Conservation (phyloP, 1,140 invertebrate genomes). For the Marisa cornuarietis region DNA sequence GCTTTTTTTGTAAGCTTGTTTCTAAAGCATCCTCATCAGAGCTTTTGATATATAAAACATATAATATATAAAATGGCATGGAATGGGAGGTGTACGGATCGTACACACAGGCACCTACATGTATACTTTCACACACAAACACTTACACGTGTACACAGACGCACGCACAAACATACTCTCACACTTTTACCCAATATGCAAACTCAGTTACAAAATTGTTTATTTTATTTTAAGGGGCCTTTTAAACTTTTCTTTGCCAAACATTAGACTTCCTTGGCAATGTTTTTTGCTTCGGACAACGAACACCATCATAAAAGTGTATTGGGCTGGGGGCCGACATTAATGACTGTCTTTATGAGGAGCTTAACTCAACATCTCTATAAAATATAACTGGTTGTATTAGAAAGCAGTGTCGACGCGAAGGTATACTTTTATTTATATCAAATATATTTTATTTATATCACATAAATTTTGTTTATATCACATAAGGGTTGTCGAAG, state of each 20-base stretch:
- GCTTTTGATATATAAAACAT: too few species aligned
- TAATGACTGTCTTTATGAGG: not conserved
- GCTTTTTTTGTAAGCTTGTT: not conserved
- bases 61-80: not conserved
- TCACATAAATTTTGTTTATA: too few species aligned
- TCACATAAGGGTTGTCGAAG: too few species aligned
- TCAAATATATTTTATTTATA: too few species aligned
- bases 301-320: not conserved
- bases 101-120: too few species aligned
- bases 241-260: too few species aligned
- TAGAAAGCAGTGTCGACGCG: too few species aligned
- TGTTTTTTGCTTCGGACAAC: not conserved
- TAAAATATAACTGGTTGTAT: too few species aligned
- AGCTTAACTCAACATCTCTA: too few species aligned
- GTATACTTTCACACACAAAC: not conserved
- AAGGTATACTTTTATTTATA: too few species aligned
- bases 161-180: too few species aligned
- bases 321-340: not conserved
- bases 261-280: not conserved
- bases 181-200: not conserved
- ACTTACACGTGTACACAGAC: slow-evolving; percentile 1
- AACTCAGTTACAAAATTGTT: not conserved
- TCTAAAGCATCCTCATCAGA: not conserved
- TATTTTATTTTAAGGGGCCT: too few species aligned
- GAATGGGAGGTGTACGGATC: not conserved